Evolutionary conservation across 2,888 invertebrate genomes (phyloP), one percentile per base, ranked within the genome.

Genomic region (Leptarthrus brevirostris): DNA sequence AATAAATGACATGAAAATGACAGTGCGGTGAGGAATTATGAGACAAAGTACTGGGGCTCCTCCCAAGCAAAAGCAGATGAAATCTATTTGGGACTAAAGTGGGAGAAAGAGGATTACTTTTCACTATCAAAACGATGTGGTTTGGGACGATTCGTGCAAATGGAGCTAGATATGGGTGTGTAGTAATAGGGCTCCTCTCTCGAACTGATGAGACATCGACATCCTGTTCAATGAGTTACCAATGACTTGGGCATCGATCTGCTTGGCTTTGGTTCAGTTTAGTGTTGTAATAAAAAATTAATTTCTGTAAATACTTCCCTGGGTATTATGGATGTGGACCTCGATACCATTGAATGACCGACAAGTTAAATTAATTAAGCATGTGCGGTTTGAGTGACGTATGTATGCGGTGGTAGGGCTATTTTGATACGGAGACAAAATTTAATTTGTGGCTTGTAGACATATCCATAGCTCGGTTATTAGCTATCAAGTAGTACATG

Each of bases 1-100:
- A 16, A 69, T 69, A 69, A 52, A 69, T 69, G 69, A 69, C 34
- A 69, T 52, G 52, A 69, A 69, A 69, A 69, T 69, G 69, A 69
- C 69, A 69, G 69, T 18, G 52, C 47, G 16, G 12, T 44, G 26
- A 12, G 49, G 49, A 66, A 49, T 66, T 49, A 47, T 66, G 47
- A 66, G 66, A 66, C 49, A 66, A 49, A 66, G 49, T 49, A 26
- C 26, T 49, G 16, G 6, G 22, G 10, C 34, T 20, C 26, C 26
- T 10, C 20, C 18, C 34, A 16, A 12, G 20, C 36, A n/a, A 16
- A 12, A 10, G 3, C 40, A 40, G 16, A 58, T n/a, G 58, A 18
- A 58, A 58, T 34, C 58, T 16, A 58, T 58, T 58, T 58, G 36
- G n/a, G 58, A 12, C 20, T 36, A 36, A 5, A 53, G 0, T 18